These are phyloP conservation scores for Chrysolina americana DNA, from an alignment of 2,888 invertebrate species.

Conservation along the genomic window DNA sequence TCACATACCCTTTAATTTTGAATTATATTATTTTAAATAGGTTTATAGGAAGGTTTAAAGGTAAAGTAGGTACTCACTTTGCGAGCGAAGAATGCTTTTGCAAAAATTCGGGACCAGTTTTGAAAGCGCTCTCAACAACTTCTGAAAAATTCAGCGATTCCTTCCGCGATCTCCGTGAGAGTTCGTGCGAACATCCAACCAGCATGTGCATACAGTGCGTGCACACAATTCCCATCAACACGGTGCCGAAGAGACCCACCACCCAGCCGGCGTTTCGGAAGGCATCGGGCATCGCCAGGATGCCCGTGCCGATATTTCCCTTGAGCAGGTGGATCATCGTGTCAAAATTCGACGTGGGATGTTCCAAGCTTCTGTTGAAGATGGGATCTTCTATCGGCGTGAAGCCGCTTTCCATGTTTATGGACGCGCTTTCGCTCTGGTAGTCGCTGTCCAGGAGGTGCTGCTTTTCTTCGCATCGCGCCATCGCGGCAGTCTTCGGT, in stretches of 20 bases:
- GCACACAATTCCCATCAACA: slow-evolving; percentile 89
- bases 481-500: slow-evolving; percentile 61
- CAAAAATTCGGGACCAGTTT: slow-evolving; percentile 79
- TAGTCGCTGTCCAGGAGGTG: slow-evolving; percentile 74
- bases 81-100: slow-evolving; percentile 76
- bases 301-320: slow-evolving; percentile 85
- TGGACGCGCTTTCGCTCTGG: slow-evolving; percentile 57
- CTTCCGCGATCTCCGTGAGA: slow-evolving; percentile 78
- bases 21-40: too few species aligned
- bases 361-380: slow-evolving; percentile 79
- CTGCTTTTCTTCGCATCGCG: slow-evolving; percentile 79
- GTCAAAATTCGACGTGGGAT: slow-evolving; percentile 86
- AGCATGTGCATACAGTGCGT: slow-evolving; percentile 96
- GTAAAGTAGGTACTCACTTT: slow-evolving; percentile 71
- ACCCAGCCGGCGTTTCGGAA: slow-evolving; percentile 90
- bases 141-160: slow-evolving; percentile 84
- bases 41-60: too few species aligned
- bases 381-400: slow-evolving; percentile 71
- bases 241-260: slow-evolving; percentile 85
- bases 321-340: slow-evolving; percentile 81
- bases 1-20: too few species aligned
- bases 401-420: slow-evolving; percentile 53
- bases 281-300: slow-evolving; percentile 96
- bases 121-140: slow-evolving; percentile 83
- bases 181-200: slow-evolving; percentile 85